Percentiles rank a stretch among this genome's conserved stretches.
phyloP scores from a whole-genome alignment of 2,797 vertebrate species.

The Gorsachius magnificus region DNA sequence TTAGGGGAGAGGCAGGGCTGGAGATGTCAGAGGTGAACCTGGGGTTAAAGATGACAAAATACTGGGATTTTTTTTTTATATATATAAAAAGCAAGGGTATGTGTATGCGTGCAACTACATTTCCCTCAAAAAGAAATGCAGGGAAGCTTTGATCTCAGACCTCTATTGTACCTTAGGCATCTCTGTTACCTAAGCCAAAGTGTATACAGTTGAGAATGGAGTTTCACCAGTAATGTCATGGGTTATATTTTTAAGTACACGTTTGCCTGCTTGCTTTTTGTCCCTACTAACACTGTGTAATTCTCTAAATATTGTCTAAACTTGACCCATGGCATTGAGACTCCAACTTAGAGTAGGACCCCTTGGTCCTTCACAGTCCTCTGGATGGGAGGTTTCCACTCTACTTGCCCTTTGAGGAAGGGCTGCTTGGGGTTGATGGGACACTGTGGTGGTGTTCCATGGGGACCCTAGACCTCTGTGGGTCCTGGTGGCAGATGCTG shows the following conservation, averaged over 20 bases:
- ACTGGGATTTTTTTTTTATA: background rate
- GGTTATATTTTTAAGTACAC: background rate
- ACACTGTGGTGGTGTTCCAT: background rate
- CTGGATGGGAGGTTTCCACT: background rate
- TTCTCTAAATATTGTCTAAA: background rate
- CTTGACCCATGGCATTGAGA: background rate
- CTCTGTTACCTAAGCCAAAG: background rate
- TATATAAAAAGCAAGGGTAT: background rate
- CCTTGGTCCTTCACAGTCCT: background rate
- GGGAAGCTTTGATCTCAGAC: background rate
- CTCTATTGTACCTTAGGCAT: background rate
- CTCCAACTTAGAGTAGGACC: background rate
- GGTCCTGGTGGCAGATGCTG: background rate
- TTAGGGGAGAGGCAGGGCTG: background rate
- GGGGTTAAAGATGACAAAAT: background rate
- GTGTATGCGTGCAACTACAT: background rate
- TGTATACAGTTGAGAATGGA: background rate
- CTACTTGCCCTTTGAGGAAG: background rate
- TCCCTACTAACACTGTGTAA: background rate
- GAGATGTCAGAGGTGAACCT: background rate
- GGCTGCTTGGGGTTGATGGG: background rate
- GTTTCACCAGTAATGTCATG: background rate
- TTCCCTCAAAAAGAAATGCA: background rate
- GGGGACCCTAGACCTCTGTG: background rate
- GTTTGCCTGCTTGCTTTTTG: background rate